Conservation (phyloP, 2,888 invertebrate genomes). For the Drosophila borborema region DNA sequence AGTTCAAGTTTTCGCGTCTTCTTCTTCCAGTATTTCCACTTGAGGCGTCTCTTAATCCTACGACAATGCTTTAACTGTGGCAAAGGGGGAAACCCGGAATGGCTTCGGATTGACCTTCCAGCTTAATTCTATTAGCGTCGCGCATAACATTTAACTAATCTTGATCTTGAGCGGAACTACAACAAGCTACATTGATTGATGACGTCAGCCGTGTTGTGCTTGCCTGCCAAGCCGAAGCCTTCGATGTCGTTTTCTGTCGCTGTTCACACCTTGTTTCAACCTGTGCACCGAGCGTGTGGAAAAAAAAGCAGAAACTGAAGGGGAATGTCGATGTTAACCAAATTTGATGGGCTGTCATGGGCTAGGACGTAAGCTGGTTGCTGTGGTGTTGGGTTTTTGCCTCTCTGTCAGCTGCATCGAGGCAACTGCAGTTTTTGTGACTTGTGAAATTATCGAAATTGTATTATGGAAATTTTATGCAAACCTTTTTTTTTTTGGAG, state of each 20-base stretch:
- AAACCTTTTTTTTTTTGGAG: constrained; percentile 52
- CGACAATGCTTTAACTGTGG: not conserved
- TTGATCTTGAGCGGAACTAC: not conserved
- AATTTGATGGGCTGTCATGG: constrained; percentile 42
- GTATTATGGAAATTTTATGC: constrained; percentile 78
- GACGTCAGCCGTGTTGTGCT: constrained; percentile 2
- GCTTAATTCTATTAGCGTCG: constrained; percentile 2
- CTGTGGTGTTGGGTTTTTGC: not conserved
- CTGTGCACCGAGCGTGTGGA: not conserved
- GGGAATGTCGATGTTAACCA: constrained; percentile 39
- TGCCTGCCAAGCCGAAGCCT: constrained; percentile 3
- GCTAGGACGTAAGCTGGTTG: not conserved
- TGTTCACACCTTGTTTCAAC: constrained; percentile 27
- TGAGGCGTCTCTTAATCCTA: constrained; percentile 15
- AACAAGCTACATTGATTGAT: not conserved
- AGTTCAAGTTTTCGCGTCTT: constrained; percentile 56
- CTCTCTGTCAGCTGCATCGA: constrained; percentile 43
- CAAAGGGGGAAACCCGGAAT: not conserved
- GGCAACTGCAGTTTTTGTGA: constrained; percentile 43
- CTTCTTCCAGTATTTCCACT: constrained; percentile 18
- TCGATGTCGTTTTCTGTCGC: constrained; percentile 13
- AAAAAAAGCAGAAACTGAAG: not conserved
- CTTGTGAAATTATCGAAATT: constrained; percentile 77
- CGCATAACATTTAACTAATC: constrained; percentile 7
- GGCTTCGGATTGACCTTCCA: not conserved